These are phyloP conservation scores for Corydoras maculifer DNA, from an alignment of 2,113 vertebrate species.

Conservation along the genomic window DNA sequence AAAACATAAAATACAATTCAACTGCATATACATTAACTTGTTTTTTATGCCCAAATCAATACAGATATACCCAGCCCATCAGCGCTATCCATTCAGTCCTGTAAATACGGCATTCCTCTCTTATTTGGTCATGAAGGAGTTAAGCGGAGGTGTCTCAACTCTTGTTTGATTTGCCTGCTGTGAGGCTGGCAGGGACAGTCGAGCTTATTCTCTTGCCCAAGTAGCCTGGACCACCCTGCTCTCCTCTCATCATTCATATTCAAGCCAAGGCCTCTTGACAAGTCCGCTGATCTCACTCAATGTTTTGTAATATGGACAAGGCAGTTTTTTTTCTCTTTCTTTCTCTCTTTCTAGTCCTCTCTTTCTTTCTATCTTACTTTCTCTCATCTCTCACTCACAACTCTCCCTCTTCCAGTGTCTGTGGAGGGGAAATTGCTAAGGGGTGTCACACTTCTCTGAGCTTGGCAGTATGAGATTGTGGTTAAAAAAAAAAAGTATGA, in stretches of 20 bases:
- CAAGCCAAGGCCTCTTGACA: conserved; percentile 75
- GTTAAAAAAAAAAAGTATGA: conserved; percentile 55
- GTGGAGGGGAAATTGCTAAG: conserved; percentile 63
- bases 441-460: conserved; percentile 63
- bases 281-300: conserved; percentile 77
- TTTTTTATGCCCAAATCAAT: not conserved
- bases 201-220: conserved; percentile 61
- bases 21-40: too few species aligned
- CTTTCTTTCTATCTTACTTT: conserved; percentile 1
- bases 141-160: conserved; percentile 45
- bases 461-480: conserved; percentile 57
- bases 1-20: too few species aligned
- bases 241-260: conserved; percentile 76
- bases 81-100: not conserved
- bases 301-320: conserved; percentile 75
- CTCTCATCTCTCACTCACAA: conserved; percentile 6
- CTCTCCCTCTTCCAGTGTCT: conserved; percentile 45
- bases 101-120: conserved; percentile 36
- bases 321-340: conserved; percentile 61
- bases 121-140: conserved; percentile 47
- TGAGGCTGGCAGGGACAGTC: conserved; percentile 63
- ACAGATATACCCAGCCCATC: not conserved
- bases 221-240: conserved; percentile 71
- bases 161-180: conserved; percentile 51
- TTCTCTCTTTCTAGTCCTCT: conserved; percentile 10